These are phyloP conservation scores for Tapirus terrestris DNA, from an alignment of 2,113 vertebrate species.

Conservation along the genomic window DNA sequence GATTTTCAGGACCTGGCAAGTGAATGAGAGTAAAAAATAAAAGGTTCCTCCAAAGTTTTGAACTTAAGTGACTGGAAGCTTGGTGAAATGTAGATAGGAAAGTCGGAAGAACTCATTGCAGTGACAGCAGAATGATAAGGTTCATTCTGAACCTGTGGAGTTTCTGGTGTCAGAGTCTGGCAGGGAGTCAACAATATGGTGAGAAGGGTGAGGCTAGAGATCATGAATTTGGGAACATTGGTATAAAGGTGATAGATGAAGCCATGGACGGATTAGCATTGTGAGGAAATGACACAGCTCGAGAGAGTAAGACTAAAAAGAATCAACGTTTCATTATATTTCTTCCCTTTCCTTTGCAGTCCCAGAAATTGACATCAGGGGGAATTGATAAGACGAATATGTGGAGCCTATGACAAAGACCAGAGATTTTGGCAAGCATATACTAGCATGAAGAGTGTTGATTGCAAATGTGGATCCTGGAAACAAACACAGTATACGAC, in stretches of 20 bases:
- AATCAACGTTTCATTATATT: background rate
- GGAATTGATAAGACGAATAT: constrained; percentile 20
- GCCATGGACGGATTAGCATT: background rate
- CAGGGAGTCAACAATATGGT: background rate
- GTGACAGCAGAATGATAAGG: background rate
- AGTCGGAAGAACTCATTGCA: background rate
- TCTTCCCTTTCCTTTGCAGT: background rate
- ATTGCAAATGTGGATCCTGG: constrained; percentile 7
- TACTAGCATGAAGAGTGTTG: background rate
- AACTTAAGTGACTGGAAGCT: background rate
- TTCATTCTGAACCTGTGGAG: background rate
- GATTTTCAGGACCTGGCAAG: background rate
- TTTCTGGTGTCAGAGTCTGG: background rate
- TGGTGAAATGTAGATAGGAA: background rate
- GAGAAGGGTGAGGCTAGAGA: background rate
- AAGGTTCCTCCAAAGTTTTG: background rate
- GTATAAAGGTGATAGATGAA: background rate
- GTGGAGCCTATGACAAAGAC: background rate
- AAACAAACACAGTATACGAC: background rate
- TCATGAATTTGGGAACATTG: background rate
- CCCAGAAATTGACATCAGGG: constrained; percentile 36
- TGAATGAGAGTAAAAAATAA: background rate
- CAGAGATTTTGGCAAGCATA: constrained; percentile 16
- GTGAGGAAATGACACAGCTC: background rate
- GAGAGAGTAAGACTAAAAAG: background rate